A percentile compares a stretch with the other conserved stretches of the same genome.
Evolutionary conservation across 2,113 vertebrate genomes (phyloP).

Genomic region (Vireo altiloquus): DNA sequence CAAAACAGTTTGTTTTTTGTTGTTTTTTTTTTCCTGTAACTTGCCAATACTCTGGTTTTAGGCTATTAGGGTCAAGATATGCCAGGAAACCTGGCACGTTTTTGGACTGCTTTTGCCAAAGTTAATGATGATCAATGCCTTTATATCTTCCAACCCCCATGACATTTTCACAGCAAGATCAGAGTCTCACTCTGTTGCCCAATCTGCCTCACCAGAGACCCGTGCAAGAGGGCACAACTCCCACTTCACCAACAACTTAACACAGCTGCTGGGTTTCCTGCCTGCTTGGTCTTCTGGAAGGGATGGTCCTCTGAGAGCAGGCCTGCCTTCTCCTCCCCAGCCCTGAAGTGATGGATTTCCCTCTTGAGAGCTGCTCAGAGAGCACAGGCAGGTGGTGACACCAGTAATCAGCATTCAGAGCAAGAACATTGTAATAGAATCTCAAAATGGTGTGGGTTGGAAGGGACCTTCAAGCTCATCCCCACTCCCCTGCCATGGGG

Average conservation of each 20-base stretch:
- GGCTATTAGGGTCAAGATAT: neutral
- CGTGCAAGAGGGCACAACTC: neutral
- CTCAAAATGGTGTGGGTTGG: neutral
- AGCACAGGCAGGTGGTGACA: neutral
- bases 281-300: neutral
- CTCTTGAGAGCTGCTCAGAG: neutral
- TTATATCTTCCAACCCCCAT: neutral
- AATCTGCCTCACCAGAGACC: neutral
- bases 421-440: neutral
- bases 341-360: neutral
- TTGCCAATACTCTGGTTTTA: neutral
- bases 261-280: neutral
- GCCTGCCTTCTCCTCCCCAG: neutral
- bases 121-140: neutral
- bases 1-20: neutral
- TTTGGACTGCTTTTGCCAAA: neutral
- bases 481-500: neutral
- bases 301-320: neutral
- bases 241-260: neutral
- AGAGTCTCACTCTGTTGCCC: neutral
- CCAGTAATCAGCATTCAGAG: neutral
- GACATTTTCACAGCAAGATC: rapidly evolving
- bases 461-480: neutral
- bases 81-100: neutral
- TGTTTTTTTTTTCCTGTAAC: rapidly evolving